Evolutionary conservation across 2,888 invertebrate genomes (phyloP).

Genomic region (Drosophila melanosoma): DNA sequence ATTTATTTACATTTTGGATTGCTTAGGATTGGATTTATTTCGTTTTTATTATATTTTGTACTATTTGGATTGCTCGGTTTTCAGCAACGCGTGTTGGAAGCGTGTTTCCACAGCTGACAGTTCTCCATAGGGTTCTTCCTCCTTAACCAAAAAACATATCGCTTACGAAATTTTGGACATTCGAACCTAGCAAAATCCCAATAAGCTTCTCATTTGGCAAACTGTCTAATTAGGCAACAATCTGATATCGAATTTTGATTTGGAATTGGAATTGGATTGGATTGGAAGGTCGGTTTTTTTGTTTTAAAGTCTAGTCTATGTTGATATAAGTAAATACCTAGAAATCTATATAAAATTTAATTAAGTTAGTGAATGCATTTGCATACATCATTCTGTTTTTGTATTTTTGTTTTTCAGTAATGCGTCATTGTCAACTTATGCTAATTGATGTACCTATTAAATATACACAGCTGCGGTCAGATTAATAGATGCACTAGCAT

Average conservation of each 20-base stretch:
- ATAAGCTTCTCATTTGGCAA: not conserved
- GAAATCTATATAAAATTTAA: conserved; percentile 1
- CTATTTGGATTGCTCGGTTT: conserved; percentile 23
- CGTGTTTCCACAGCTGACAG: conserved; percentile 33
- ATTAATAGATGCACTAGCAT: not conserved
- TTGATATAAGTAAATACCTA: conserved; percentile 6
- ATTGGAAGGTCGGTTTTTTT: conserved; percentile 2
- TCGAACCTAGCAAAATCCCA: conserved; percentile 11
- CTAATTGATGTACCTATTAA: conserved; percentile 13
- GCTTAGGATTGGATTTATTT: conserved; percentile 40
- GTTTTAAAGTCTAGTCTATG: conserved; percentile 5
- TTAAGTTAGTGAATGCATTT: conserved; percentile 31
- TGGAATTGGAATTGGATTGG: not conserved
- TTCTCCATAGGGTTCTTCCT: too few species aligned
- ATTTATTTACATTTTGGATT: conserved; percentile 48
- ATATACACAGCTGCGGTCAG: not conserved
- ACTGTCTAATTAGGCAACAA: not conserved
- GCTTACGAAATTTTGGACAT: too few species aligned
- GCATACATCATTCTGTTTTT: conserved; percentile 4
- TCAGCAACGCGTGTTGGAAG: conserved; percentile 36
- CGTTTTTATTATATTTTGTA: conserved; percentile 8
- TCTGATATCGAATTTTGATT: not conserved
- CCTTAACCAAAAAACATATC: not conserved
- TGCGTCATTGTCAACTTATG: conserved; percentile 20
- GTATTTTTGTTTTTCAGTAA: not conserved